Base-by-base conservation (phyloP, 2,113 vertebrate species). In the Lophius piscatorius region DNA sequence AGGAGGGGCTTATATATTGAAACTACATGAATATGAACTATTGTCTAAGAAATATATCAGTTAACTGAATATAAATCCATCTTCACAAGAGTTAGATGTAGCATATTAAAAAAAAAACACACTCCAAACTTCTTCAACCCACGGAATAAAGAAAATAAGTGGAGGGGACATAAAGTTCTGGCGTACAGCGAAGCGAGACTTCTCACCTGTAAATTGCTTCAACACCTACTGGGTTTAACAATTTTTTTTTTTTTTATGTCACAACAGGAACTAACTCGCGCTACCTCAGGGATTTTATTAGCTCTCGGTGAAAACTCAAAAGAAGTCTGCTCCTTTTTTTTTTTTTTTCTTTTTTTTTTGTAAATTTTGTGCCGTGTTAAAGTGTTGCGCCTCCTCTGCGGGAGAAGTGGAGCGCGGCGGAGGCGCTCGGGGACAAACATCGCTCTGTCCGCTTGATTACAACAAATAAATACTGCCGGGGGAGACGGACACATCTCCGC, bases 381-480 rank as follows among this genome's bases (percentile, higher is more conserved):
- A 40, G 76, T 59, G 45, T 49, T 70, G 59, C 44, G 11, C 36
- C 44, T 68, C 65, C 48, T 60, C 57, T 74, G 35, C 35, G 57
- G 8, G 9, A 54, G 49, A 78, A 22, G 41, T 65, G 50, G 29
- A 17, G 21, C 67, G 78, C 66, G 65, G 34, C 62, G 80, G 63
- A 46, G 60, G 69, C 51, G 29, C 21, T 1, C 12, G 5, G 3
- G 62, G 58, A 90, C 87, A 90, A 82, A 70, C 65, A 68, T 60
- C 13, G 17, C 72, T 69, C 74, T 87, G 82, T 90, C 58, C 72
- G 35, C 79, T 74, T 84, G 75, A 87, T 88, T 88, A 78, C 40
- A 78, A 83, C 79, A 89, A 91, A 90, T 91, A 88, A 85, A 90
- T 85, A 83, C 39, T 13, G 52, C 65, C 57, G 44, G 35, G 48